Conservation (phyloP, 2,888 invertebrate species). For the Cecidostiba fungosa region DNA sequence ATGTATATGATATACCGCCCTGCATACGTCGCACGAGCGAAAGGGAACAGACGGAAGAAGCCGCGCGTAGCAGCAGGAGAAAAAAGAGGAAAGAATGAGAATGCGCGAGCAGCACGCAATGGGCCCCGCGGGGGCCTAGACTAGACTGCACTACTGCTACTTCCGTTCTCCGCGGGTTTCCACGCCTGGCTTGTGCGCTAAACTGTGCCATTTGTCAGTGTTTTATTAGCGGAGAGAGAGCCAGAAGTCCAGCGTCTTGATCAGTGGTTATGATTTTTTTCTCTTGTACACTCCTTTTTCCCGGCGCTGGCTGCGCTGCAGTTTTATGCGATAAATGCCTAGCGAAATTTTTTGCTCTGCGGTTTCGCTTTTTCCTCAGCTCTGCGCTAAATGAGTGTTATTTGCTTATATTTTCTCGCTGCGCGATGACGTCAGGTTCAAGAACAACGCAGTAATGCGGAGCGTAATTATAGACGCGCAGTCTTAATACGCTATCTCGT, state of each 20-base stretch:
- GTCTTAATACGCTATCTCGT: conserved; percentile 28
- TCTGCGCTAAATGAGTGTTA: neutral
- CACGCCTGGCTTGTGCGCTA: conserved; percentile 65
- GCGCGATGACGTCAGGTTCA: neutral
- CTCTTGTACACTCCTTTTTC: neutral
- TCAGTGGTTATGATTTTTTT: conserved; percentile 32
- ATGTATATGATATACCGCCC: neutral
- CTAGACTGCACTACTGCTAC: conserved; percentile 64
- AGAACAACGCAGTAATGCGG: neutral
- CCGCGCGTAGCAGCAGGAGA: neutral
- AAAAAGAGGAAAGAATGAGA: conserved; percentile 10
- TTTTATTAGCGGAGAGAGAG: conserved; percentile 62
- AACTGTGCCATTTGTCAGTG: conserved; percentile 67
- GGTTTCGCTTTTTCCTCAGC: conserved; percentile 32
- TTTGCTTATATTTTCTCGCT: too few species aligned
- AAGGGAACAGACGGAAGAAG: neutral
- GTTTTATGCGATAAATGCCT: conserved; percentile 47
- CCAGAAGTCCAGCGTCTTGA: conserved; percentile 21
- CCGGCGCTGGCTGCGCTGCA: neutral
- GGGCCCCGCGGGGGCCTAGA: conserved; percentile 68
- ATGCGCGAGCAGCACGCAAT: conserved; percentile 63
- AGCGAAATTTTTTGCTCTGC: conserved; percentile 36
- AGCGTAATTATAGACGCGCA: neutral
- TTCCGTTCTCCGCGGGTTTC: conserved; percentile 71
- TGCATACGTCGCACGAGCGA: neutral